These are phyloP conservation scores for Dinothrombium tinctorium DNA, from an alignment of 1,140 invertebrate genomes.

Conservation along the genomic window DNA sequence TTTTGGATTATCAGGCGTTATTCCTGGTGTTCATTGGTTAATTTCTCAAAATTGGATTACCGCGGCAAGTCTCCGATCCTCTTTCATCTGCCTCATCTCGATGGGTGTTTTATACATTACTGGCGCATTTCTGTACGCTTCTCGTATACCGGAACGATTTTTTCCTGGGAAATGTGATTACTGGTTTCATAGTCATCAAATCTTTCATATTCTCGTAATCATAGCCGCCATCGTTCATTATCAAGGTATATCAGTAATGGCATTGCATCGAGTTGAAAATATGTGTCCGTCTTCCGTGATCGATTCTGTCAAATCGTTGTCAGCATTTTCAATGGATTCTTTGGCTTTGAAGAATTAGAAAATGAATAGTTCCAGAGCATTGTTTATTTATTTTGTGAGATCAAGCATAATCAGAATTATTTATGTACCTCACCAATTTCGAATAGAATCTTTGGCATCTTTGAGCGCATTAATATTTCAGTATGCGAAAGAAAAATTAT, in stretches of 20 bases:
- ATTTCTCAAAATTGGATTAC: constrained; percentile 26
- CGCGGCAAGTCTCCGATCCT: constrained; percentile 20
- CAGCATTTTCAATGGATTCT: too few relatives aligned
- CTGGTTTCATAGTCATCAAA: constrained; percentile 40
- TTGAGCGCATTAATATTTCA: too few relatives aligned
- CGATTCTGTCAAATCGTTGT: too few relatives aligned
- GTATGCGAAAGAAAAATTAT: too few relatives aligned
- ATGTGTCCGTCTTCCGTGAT: too few relatives aligned
- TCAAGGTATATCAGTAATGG: constrained; percentile 90
- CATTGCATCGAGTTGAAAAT: constrained; percentile 80
- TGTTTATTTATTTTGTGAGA: too few relatives aligned
- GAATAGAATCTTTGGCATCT: too few relatives aligned
- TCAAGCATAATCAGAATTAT: too few relatives aligned
- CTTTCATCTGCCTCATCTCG: constrained; percentile 35
- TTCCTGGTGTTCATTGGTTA: constrained; percentile 38
- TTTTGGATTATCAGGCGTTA: constrained; percentile 80
- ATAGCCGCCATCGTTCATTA: constrained; percentile 93
- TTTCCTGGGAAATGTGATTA: constrained; percentile 99
- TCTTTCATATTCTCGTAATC: constrained; percentile 91
- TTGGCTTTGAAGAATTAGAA: too few relatives aligned
- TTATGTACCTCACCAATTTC: too few relatives aligned
- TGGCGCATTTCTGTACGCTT: constrained; percentile 81
- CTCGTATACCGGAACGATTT: constrained; percentile 83
- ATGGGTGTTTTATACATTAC: constrained; percentile 88
- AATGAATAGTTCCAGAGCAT: too few relatives aligned